Evolutionary conservation across 1,140 invertebrate genomes (phyloP), one percentile per base, ranked within the genome.

Genomic region (Maniola jurtina): DNA sequence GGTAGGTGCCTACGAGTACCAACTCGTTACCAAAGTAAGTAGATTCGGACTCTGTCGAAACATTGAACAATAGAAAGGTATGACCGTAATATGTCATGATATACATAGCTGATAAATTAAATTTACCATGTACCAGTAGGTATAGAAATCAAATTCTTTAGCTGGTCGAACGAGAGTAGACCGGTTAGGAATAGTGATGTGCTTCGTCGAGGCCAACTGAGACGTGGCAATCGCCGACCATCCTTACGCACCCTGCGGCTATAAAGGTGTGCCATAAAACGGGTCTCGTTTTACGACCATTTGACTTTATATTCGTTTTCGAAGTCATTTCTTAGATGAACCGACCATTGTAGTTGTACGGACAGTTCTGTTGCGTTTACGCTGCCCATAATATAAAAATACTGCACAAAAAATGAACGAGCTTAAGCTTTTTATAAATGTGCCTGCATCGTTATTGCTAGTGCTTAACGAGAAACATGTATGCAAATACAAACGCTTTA

Each of bases 211-310:
- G 57, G 54, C 64, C 64, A 65, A 65, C 61, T 58, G 68, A 77
- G 74, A 68, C 70, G 70, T 75, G 80, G 84, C 77, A 83, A 83
- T 76, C 83, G 76, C 77, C 73, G 76, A 76, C 75, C 79, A 85
- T 85, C 83, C 80, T 79, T 84, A 81, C 79, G 82, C 73, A 81
- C 79, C 84, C 73, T 71, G 79, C 80, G 81, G 84, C 83, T 84
- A 82, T 88, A 89, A 86, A 89, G 81, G 86, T 86, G 82, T 76
- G 79, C 82, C 81, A 84, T 89, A 87, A 87, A 89, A 87, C 86
- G 84, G 80, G 80, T 83, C 83, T 79, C 76, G 80, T 81, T 89
- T 88, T 89, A 87, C 83, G 82, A 86, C 84, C 86, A 83, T 89
- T 89, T 89, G 84, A 86, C 86, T 78, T 84, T 87, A 82, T 86